These are phyloP conservation scores for Iguana delicatissima DNA, from an alignment of 2,797 vertebrate species.

Conservation along the genomic window DNA sequence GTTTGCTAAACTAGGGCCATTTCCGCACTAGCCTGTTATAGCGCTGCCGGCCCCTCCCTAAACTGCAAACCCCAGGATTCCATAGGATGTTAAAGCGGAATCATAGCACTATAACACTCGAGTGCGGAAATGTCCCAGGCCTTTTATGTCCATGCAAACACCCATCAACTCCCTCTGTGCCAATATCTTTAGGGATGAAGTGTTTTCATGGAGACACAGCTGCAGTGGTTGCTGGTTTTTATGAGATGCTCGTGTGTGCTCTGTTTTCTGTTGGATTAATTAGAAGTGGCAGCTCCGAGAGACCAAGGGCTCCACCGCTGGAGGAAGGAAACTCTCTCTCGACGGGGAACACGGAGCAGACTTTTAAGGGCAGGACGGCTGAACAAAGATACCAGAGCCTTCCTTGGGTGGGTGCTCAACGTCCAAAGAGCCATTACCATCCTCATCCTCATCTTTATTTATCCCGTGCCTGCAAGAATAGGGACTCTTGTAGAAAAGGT, in stretches of 20 bases:
- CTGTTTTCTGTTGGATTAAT: slow-evolving; percentile 23
- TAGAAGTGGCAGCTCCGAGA: slow-evolving; percentile 6
- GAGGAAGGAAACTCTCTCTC: neutral
- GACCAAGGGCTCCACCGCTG: neutral
- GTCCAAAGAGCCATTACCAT: neutral
- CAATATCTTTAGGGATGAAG: neutral
- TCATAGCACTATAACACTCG: too few relatives aligned
- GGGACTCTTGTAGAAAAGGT: too few relatives aligned
- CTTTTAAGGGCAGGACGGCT: neutral
- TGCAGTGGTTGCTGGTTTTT: neutral
- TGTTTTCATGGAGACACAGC: neutral
- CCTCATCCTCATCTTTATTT: too few relatives aligned
- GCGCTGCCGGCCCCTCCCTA: too few relatives aligned
- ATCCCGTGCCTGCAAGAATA: too few relatives aligned
- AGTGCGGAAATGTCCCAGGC: too few relatives aligned
- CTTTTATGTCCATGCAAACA: neutral
- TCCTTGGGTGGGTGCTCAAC: neutral
- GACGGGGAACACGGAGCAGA: neutral
- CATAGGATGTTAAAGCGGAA: too few relatives aligned
- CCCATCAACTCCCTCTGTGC: too few relatives aligned
- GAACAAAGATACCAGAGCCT: neutral
- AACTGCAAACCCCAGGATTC: too few relatives aligned
- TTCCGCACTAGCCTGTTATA: too few relatives aligned
- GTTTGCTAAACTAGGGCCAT: too few relatives aligned
- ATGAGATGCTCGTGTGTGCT: neutral